Base-by-base conservation (phyloP, 2,888 invertebrate genomes). In the Perizoma affinitatum region DNA sequence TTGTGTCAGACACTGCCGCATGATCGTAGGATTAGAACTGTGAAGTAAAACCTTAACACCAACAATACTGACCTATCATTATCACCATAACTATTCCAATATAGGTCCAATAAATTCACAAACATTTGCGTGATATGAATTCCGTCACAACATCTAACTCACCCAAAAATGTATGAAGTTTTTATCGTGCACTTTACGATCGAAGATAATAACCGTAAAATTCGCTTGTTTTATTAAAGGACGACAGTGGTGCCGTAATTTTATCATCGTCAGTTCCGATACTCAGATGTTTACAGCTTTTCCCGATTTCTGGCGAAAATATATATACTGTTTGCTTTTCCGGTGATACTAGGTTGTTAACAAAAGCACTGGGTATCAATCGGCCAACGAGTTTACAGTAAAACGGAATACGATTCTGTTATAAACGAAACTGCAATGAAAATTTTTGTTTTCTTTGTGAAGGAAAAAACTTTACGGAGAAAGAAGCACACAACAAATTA, bases 141-240 rank as follows among this genome's bases (percentile, higher is more conserved):
- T 46, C 52, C 49, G 22, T 51, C 48, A 55, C 52, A 56, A 47
- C 47, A 53, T 11, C 44, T 6, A 11, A 58, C n/a, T n/a, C 61
- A 44, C 54, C 63, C 63, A 68, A 65, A 67, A 70, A 70, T 72
- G 63, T 66, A 70, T 67, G 69, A 73, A 73, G 57, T 70, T 71
- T 78, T 78, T 76, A 78, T 70, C 65, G 68, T 69, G 67, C 58
- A 70, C 69, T 74, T 76, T 76, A 78, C 70, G 73, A 69, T 34
- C 51, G 36, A 52, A 63, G 55, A 66, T 66, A 68, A 63, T 70
- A 68, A 70, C 72, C 76, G 72, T 78, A 79, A 78, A 70, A 61
- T 63, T 56, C 54, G 61, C 65, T 67, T 69, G 67, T 72, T 73
- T 72, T 74, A 65, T 65, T 60, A 58, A 56, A 57, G 66, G 63